Percentiles rank a stretch among this genome's conserved stretches.
These are phyloP conservation scores for Andrena chrysosceles DNA, from an alignment of 2,888 invertebrate species.

Conservation along the genomic window DNA sequence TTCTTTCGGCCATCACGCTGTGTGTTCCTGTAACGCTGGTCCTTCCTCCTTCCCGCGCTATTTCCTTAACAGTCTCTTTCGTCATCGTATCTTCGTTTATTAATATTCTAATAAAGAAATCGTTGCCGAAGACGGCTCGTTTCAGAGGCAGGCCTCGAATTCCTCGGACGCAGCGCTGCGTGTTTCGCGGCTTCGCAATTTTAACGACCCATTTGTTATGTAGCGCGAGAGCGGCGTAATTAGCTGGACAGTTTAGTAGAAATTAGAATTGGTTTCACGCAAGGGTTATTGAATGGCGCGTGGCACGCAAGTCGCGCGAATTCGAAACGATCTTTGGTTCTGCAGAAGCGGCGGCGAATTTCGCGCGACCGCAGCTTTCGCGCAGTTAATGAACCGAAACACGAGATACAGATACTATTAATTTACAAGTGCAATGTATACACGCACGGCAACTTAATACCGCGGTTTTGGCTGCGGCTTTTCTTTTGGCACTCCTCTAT, in stretches of 20 bases:
- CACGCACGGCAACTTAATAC: slow-evolving; percentile 40
- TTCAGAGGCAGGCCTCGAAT: slow-evolving; percentile 14
- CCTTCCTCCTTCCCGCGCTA: slow-evolving; percentile 13
- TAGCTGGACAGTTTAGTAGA: slow-evolving; percentile 51
- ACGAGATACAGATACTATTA: slow-evolving; percentile 26
- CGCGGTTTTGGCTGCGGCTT: slow-evolving; percentile 32
- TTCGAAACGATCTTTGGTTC: not conserved
- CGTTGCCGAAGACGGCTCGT: not conserved
- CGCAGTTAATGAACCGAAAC: slow-evolving; percentile 46
- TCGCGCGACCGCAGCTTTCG: slow-evolving; percentile 36
- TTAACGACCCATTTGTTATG: slow-evolving; percentile 76
- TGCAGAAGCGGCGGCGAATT: slow-evolving; percentile 3
- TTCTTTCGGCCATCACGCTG: slow-evolving; percentile 41
- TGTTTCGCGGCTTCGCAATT: slow-evolving; percentile 58
- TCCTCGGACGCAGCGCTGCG: slow-evolving; percentile 53
- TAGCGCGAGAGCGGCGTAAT: slow-evolving; percentile 64
- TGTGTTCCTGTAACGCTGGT: not conserved
- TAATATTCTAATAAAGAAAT: not conserved
- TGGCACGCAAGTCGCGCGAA: slow-evolving; percentile 14
- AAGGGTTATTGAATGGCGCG: not conserved
- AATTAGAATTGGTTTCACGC: slow-evolving; percentile 41
- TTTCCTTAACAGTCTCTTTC: not conserved
- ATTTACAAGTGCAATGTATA: slow-evolving; percentile 29
- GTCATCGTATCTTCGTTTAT: not conserved
- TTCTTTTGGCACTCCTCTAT: slow-evolving; percentile 1